These are phyloP conservation scores for Ditylenchus weischeri DNA, from an alignment of 2,888 invertebrate genomes.

Conservation along the genomic window DNA sequence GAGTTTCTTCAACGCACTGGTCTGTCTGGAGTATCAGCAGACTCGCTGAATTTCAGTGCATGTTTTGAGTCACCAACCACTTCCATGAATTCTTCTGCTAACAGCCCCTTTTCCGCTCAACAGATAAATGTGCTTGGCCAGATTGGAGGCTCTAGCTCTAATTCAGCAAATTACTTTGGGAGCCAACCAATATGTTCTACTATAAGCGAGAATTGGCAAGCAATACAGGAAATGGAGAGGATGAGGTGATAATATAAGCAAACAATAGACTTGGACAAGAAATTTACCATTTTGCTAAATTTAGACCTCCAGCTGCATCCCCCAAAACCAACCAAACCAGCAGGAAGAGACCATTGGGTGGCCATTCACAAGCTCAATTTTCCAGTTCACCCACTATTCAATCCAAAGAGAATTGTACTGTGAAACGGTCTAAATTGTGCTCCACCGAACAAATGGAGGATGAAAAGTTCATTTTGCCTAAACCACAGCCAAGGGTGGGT, in stretches of 20 bases:
- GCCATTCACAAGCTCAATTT: background rate
- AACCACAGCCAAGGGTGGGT: conserved; percentile 25
- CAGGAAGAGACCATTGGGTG: conserved; percentile 1
- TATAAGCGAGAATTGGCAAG: too few species aligned
- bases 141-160: too few species aligned
- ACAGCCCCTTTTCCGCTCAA: too few species aligned
- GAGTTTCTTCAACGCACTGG: conserved; percentile 24
- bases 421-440: background rate
- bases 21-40: conserved; percentile 5
- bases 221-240: too few species aligned
- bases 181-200: too few species aligned
- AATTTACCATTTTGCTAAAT: background rate
- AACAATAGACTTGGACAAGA: too few species aligned
- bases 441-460: background rate
- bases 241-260: too few species aligned
- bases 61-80: background rate
- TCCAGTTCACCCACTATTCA: background rate
- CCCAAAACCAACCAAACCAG: background rate
- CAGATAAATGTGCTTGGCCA: too few species aligned
- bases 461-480: conserved; percentile 17
- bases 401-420: background rate
- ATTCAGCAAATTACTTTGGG: too few species aligned
- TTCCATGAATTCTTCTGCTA: background rate
- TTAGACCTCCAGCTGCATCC: background rate
- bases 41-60: too few species aligned